Conservation (phyloP, 2,113 vertebrate species). For the Eulacestoma nigropectus region DNA sequence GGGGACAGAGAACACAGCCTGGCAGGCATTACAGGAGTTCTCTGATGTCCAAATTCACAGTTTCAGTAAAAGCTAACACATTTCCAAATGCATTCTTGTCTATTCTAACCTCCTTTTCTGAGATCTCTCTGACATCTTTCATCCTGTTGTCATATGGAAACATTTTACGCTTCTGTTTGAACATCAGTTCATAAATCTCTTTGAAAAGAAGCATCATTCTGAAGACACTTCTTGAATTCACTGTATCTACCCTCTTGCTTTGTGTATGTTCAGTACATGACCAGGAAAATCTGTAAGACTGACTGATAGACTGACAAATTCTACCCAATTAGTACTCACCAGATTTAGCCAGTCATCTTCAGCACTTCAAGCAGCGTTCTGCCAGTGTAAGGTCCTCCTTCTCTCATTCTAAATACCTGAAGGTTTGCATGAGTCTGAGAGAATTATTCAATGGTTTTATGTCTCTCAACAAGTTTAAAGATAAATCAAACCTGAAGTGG, state of each 20-base stretch:
- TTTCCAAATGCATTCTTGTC: neutral
- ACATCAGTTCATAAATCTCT: neutral
- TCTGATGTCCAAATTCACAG: neutral
- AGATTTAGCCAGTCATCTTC: neutral
- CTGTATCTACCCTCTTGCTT: neutral
- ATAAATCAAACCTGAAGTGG: neutral
- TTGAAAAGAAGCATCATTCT: neutral
- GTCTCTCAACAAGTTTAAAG: neutral
- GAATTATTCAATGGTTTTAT: neutral
- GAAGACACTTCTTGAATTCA: neutral
- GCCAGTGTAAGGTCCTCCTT: neutral
- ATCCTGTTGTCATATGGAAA: neutral
- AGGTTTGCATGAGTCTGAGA: neutral
- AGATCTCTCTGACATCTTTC: neutral
- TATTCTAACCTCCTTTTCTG: neutral
- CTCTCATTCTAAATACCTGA: neutral
- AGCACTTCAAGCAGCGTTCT: neutral
- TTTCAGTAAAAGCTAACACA: neutral
- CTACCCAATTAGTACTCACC: neutral
- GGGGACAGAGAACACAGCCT: neutral
- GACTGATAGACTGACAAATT: neutral
- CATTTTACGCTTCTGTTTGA: neutral
- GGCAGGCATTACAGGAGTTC: neutral
- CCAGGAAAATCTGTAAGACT: neutral
- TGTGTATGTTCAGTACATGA: neutral